Base-by-base conservation (phyloP, 2,113 vertebrate species). In the Cyprinus carpio region DNA sequence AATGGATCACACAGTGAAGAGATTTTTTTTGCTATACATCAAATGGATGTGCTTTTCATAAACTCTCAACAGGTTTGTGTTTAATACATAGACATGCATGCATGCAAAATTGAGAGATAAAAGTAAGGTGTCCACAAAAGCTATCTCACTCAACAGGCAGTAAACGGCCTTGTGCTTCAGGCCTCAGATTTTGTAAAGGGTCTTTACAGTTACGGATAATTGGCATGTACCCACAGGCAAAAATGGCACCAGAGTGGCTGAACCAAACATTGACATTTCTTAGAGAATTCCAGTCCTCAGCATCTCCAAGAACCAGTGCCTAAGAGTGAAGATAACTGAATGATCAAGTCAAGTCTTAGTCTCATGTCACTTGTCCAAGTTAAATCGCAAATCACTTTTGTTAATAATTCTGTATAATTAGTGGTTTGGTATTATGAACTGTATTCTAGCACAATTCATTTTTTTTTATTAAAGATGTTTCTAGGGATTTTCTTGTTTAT, bases 1-100 rank as follows among this genome's bases (percentile, higher is more conserved):
- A 79, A 16, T 62, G 65, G 34, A 80, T 85, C 76, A 80, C 9
- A 51, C 67, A 12, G 67, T 25, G 58, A 79, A 65, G 78, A 75
- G 40, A 82, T 34, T 79, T 40, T 37, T 40, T 62, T 31, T 15
- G 27, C 20, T 51, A 3, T 62, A 34, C 23, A 16, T 78, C 75
- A 78, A 58, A 58, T 37, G 16, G 29, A 58, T 58, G 58, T 76
- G 49, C 25, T 11, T 54, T 69, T 64, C 20, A 16, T 67, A 46
- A 69, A 78, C 20, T 56, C 60, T 29, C 40, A 75, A 74, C 54
- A 84, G 34, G 43, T 76, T 25, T 76, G 46, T 54, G 46, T 76
- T 54, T 54, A 76, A 76, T 31, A 76, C 46, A 43, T 43, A 43
- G 34, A n/a, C 9, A n/a, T 34, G 29, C 29, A 18, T 15, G 3